Evolutionary conservation across 2,888 invertebrate species (phyloP), one percentile per base, ranked within the genome.

Genomic region (Athetis lepigone): DNA sequence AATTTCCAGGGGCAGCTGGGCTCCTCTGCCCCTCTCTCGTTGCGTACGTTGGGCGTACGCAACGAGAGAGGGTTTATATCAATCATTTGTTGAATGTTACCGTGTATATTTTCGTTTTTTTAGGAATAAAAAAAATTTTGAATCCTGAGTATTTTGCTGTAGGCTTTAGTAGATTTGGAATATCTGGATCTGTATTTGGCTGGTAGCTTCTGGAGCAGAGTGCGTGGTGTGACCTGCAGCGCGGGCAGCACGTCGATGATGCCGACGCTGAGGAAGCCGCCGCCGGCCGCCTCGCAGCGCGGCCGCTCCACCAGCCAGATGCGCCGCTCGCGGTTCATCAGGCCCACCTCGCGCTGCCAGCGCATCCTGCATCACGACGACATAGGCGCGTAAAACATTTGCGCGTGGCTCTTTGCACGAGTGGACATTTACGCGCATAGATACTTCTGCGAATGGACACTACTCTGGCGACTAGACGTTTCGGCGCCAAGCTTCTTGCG

Each of bases 291-390:
- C 75, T 91, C 95, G 86, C 96, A 96, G 72, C 91, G 92, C 16
- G 96, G 95, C 66, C 93, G 94, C 77, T 90, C 90, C 18, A 95
- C 94, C 85, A 96, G 88, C 96, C 96, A 96, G 63, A 90, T 89
- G 59, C 91, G 91, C 11, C 93, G 92, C 75, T 90, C 90, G 18
- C 94, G 95, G 36, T 88, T 89, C 87, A 96, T 90, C 57, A 96
- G 84, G 0, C 96, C 96, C 59, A 91, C 91, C 85, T 96, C 96
- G 40, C 96, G 95, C 81, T 96, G 96, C 96, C 96, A 96, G 0
- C 96, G 95, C 61, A 96, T 73, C 77, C 96, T 96, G 75, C 3
- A 72, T 64, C n/a, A n/a, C n/a, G n/a, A n/a, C n/a, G n/a, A n/a
- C n/a, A n/a, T n/a, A n/a, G n/a, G n/a, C n/a, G n/a, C n/a, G n/a